Conservation (phyloP, 2,797 vertebrate genomes). For the Eulemur albifrons region DNA sequence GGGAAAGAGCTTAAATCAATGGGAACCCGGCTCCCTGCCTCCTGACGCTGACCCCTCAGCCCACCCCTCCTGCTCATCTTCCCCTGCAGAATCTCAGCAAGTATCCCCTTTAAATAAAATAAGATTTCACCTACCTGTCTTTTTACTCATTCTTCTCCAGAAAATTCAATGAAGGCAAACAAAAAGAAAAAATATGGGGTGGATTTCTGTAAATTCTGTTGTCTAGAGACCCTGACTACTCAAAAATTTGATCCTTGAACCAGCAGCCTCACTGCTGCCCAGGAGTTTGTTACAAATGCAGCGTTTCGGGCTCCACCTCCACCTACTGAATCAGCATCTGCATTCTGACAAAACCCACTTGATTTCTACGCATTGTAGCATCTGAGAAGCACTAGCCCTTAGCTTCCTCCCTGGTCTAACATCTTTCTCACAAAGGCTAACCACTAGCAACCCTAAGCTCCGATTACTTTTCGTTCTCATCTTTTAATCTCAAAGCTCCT, state of each 20-base stretch:
- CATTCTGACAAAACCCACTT: background rate
- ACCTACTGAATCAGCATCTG: background rate
- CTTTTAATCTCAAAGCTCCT: background rate
- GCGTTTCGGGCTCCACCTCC: background rate
- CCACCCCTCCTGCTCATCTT: background rate
- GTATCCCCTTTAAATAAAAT: background rate
- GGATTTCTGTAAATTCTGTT: background rate
- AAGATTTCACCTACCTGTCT: background rate
- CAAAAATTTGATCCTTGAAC: background rate
- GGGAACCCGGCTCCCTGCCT: background rate
- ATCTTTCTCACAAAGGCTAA: background rate
- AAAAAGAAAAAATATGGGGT: background rate
- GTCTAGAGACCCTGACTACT: background rate
- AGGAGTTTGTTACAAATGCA: background rate
- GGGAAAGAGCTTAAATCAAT: background rate
- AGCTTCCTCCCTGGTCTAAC: background rate
- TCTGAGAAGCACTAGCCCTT: background rate
- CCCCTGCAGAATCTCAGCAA: background rate
- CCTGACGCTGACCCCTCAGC: background rate
- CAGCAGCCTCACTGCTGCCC: background rate
- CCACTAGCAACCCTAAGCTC: background rate
- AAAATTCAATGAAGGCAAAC: slow-evolving; percentile 10
- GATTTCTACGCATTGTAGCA: background rate
- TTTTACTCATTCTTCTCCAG: background rate
- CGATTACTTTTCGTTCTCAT: background rate